These are phyloP conservation scores for Cuculus canorus DNA, from an alignment of 2,797 vertebrate species.

Conservation along the genomic window DNA sequence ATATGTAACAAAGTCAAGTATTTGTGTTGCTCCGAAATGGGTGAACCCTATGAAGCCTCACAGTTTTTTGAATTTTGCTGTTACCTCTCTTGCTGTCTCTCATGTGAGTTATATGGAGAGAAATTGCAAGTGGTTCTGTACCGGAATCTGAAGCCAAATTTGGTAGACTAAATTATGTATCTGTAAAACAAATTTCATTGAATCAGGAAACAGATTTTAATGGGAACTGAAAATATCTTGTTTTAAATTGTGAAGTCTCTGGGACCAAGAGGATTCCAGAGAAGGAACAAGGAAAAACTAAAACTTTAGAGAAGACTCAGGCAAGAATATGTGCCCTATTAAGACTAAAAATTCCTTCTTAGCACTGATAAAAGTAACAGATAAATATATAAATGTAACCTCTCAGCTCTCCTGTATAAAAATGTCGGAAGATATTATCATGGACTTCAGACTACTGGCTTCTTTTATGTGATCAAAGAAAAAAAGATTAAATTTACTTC, in stretches of 20 bases:
- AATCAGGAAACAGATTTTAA: neutral
- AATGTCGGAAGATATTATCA: neutral
- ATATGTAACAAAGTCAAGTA: neutral
- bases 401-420: neutral
- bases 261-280: neutral
- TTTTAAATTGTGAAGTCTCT: neutral
- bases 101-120: neutral
- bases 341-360: neutral
- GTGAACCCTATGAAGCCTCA: neutral
- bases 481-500: neutral
- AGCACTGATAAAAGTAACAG: neutral
- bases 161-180: neutral
- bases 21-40: neutral
- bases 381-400: neutral
- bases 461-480: neutral
- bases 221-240: neutral
- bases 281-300: neutral
- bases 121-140: neutral
- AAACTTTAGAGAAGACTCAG: neutral
- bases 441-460: neutral
- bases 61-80: neutral
- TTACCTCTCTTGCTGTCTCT: neutral
- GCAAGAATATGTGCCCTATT: neutral
- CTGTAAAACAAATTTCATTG: neutral
- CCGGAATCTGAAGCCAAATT: neutral